Conservation (phyloP, 1,140 invertebrate genomes). For the Pogonomyrmex barbatus region DNA sequence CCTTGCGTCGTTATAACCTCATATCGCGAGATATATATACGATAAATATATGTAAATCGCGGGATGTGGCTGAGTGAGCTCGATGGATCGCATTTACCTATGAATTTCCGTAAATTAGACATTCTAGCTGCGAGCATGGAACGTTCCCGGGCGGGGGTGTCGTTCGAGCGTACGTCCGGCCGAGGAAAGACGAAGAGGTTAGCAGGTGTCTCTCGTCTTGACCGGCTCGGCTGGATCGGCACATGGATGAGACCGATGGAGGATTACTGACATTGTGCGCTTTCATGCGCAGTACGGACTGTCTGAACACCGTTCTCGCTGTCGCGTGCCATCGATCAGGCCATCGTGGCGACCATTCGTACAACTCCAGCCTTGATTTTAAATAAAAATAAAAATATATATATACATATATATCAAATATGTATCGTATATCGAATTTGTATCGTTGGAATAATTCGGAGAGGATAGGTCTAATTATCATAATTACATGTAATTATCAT, state of each 20-base stretch:
- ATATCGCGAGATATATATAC: not conserved
- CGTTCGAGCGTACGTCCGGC: slow-evolving; percentile 10
- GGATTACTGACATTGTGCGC: slow-evolving; percentile 40
- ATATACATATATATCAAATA: too few relatives aligned
- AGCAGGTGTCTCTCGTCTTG: slow-evolving; percentile 81
- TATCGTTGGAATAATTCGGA: not conserved
- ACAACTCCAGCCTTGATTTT: not conserved
- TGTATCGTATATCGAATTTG: too few relatives aligned
- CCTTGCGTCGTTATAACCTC: not conserved
- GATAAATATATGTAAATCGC: not conserved
- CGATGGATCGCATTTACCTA: slow-evolving; percentile 78
- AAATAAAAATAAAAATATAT: not conserved
- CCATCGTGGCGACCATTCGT: not conserved
- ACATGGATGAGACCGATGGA: slow-evolving; percentile 58
- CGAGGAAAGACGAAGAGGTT: slow-evolving; percentile 75
- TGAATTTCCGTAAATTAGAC: slow-evolving; percentile 85
- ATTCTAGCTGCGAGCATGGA: slow-evolving; percentile 82
- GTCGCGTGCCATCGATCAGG: slow-evolving; percentile 24
- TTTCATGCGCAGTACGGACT: slow-evolving; percentile 30
- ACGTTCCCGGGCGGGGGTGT: slow-evolving; percentile 59
- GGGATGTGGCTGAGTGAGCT: not conserved
- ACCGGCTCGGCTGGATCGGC: slow-evolving; percentile 76
- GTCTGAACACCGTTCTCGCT: not conserved
- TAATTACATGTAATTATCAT: too few relatives aligned
- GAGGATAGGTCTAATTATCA: too few relatives aligned